These are phyloP conservation scores for Salmo trutta DNA, from an alignment of 2,797 vertebrate species.

Conservation along the genomic window DNA sequence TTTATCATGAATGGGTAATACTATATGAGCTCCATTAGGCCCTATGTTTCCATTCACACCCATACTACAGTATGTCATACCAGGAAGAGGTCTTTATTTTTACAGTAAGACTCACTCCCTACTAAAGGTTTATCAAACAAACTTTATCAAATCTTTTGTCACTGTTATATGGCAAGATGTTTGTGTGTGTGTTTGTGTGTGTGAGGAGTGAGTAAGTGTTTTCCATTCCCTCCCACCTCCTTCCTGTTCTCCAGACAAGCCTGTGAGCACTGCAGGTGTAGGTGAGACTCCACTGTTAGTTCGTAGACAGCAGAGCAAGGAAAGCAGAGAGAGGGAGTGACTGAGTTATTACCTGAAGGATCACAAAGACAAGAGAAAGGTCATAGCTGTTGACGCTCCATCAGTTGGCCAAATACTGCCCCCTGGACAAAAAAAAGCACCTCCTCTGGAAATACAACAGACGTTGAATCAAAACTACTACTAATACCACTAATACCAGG, in stretches of 20 bases:
- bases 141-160: conserved; percentile 37
- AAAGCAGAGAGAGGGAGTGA: not conserved
- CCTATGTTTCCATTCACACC: not conserved
- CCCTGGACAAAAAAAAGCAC: not conserved
- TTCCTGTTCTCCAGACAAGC: conserved; percentile 6
- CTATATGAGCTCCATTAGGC: not conserved
- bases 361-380: conserved; percentile 1
- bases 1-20: not conserved
- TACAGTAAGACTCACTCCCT: not conserved
- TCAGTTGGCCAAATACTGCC: not conserved
- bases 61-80: not conserved
- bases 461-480: not conserved
- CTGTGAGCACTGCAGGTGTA: not conserved
- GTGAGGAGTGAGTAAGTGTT: conserved; percentile 15
- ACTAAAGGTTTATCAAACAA: not conserved
- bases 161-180: conserved; percentile 23
- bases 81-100: not conserved
- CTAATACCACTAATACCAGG: not conserved
- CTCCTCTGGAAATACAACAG: not conserved
- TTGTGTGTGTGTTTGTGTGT: not conserved
- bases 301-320: not conserved
- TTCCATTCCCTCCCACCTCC: conserved; percentile 11
- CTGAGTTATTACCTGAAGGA: conserved; percentile 6
- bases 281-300: conserved; percentile 2
- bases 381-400: not conserved